phyloP scores from a whole-genome alignment of 2,797 vertebrate species.

The Sebastes glaucus region DNA sequence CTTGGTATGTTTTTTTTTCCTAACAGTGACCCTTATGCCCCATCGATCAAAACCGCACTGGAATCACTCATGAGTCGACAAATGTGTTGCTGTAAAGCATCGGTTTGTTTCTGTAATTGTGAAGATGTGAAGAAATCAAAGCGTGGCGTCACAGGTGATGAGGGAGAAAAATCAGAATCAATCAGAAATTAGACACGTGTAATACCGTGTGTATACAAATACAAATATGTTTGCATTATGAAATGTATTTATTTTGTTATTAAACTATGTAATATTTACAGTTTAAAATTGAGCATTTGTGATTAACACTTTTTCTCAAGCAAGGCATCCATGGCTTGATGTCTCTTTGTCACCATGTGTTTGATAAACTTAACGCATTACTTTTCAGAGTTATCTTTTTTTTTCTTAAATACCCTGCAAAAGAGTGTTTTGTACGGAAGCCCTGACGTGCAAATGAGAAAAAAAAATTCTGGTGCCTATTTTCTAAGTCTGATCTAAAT shows the following conservation, averaged over 20 bases:
- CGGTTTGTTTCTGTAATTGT: not conserved
- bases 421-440: not conserved
- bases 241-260: conserved; percentile 4
- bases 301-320: not conserved
- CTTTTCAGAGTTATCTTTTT: not conserved
- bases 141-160: not conserved
- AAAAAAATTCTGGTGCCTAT: not conserved
- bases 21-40: not conserved
- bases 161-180: not conserved
- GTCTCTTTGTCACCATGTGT: not conserved
- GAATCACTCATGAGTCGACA: not conserved
- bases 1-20: not conserved
- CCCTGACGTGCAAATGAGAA: not conserved
- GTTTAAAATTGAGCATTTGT: not conserved
- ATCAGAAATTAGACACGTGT: not conserved
- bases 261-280: not conserved
- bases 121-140: not conserved
- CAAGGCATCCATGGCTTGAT: not conserved
- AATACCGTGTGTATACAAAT: too few relatives aligned
- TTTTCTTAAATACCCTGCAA: not conserved
- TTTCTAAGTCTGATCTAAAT: not conserved
- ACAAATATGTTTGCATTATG: not conserved
- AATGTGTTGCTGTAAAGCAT: not conserved
- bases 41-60: not conserved
- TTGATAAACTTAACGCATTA: not conserved